Conservation (phyloP, 1,140 invertebrate species). For the Asobara japonica region DNA sequence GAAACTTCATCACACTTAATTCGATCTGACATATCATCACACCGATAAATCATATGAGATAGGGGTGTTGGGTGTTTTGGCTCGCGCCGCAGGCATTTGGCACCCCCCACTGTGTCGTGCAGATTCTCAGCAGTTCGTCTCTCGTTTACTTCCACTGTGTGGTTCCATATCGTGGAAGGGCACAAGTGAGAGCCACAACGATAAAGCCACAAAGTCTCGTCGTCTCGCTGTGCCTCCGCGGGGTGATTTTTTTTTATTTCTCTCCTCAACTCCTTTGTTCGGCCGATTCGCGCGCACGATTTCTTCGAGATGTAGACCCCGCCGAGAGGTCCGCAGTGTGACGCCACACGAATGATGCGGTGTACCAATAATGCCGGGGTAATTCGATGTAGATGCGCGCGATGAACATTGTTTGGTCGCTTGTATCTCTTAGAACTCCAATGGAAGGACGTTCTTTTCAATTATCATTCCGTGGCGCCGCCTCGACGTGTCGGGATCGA, state of each 20-base stretch:
- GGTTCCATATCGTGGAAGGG: neutral
- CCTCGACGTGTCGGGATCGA: slow-evolving; percentile 18
- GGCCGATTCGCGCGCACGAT: neutral
- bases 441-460: slow-evolving; percentile 22
- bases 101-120: slow-evolving; percentile 43
- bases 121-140: slow-evolving; percentile 51
- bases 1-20: slow-evolving; percentile 17
- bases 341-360: slow-evolving; percentile 13
- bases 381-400: slow-evolving; percentile 11
- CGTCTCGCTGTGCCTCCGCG: neutral
- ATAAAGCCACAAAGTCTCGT: slow-evolving; percentile 16
- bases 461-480: slow-evolving; percentile 23
- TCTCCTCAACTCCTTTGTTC: neutral
- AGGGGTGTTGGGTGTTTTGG: slow-evolving; percentile 55
- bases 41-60: slow-evolving; percentile 50
- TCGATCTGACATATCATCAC: slow-evolving; percentile 46
- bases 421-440: neutral
- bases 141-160: neutral
- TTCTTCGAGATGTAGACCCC: neutral
- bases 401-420: neutral
- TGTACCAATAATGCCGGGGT: slow-evolving; percentile 12
- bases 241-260: neutral
- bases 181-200: neutral
- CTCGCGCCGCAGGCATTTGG: slow-evolving; percentile 53
- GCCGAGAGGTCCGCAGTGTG: neutral